Percentiles rank a stretch among this genome's conserved stretches.
Evolutionary conservation across 2,888 invertebrate genomes (phyloP).

Genomic region (Nomada hirtipes): DNA sequence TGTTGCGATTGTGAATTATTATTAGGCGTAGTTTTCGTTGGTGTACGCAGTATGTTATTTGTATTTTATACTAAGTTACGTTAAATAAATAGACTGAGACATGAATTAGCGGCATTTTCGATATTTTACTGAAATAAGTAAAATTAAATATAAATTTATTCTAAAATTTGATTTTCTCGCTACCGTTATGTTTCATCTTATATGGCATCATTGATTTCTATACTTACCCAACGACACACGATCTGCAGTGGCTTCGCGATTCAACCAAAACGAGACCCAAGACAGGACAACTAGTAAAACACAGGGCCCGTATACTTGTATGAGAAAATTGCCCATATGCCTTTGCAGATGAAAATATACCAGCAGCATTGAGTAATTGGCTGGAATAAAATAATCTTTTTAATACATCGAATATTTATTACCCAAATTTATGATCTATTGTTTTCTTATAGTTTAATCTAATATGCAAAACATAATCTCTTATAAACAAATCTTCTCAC

Average conservation of each 20-base stretch:
- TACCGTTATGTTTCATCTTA: not conserved
- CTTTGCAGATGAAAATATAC: conserved; percentile 92
- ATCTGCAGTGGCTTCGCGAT: conserved; percentile 93
- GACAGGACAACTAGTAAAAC: conserved; percentile 93
- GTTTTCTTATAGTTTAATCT: too few species aligned
- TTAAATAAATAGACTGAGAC: too few species aligned
- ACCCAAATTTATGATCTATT: too few species aligned
- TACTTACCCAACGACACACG: conserved; percentile 90
- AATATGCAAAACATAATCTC: too few species aligned
- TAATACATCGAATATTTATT: not conserved
- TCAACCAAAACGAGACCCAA: conserved; percentile 95
- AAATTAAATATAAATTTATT: not conserved
- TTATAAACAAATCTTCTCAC: too few species aligned
- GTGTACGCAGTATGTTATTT: too few species aligned
- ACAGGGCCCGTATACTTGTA: conserved; percentile 94
- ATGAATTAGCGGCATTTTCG: too few species aligned
- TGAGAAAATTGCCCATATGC: conserved; percentile 94
- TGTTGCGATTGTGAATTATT: too few species aligned
- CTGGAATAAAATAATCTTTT: conserved; percentile 82
- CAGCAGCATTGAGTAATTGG: conserved; percentile 89
- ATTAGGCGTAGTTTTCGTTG: too few species aligned
- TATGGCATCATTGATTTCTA: too few species aligned
- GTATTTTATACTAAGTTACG: too few species aligned
- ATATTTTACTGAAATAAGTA: too few species aligned
- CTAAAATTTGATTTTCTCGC: not conserved